Evolutionary conservation across 2,113 vertebrate genomes (phyloP), one percentile per base, ranked within the genome.

Genomic region (Tenrec ecaudatus): DNA sequence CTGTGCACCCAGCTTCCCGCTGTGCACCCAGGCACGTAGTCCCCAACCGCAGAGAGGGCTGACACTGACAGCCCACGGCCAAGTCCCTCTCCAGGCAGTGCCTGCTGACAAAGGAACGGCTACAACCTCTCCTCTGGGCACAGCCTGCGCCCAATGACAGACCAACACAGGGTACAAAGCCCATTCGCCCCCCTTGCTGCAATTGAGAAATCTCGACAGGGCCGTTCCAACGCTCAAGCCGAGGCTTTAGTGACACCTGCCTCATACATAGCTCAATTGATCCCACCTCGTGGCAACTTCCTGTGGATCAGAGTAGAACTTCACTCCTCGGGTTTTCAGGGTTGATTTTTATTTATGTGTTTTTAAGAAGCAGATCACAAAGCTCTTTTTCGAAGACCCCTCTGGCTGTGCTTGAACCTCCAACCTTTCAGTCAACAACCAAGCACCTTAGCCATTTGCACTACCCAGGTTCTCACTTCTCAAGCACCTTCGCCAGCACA

Each of bases 11-110:
- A 29, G 58, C 73, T 64, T 84, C 71, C 81, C 29, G 57, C 82
- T 87, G 17, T 9, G 81, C 60, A 43, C 43, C 20, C 22, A 3
- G 2, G 31, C 36, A 31, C 47, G 89, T 66, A 9, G n/a, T 81
- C 1, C 16, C 38, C 78, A 89, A 3, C 53, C 27, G 25, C 71
- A 36, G 83, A 62, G 43, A 57, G 1, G 25, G 33, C 29, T 4
- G 33, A 68, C 33, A 1, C 57, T 53, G 58, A 68, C 27, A 60
- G 43, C 77, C 71, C 66, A 58, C 11, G 4, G 31, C 66, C 16
- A 22, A 93, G 83, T 62, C n/a, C 76, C 76, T 43, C n/a, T 69
- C 36, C 62, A 47, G 81, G 57, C 86, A 82, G 22, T 22, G 43
- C 78, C 68, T 82, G 77, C 81, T 89, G 33, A 84, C 23, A 40